Conservation (phyloP, 2,888 invertebrate species). For the Melanchra persicariae region DNA sequence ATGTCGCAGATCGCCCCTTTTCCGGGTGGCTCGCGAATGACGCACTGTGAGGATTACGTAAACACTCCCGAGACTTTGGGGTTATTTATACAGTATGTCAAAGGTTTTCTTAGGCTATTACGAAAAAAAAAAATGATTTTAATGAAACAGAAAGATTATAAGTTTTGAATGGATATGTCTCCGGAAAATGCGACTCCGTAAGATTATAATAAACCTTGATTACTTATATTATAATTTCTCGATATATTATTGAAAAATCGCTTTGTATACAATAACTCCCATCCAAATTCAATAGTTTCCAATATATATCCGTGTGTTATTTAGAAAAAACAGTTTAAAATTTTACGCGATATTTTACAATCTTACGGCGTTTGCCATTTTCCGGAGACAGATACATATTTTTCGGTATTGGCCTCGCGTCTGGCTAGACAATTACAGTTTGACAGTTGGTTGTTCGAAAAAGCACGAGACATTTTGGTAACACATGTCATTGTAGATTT, state of each 20-base stretch:
- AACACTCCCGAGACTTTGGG: constrained; percentile 39
- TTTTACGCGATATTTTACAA: too few relatives aligned
- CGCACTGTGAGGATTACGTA: constrained; percentile 60
- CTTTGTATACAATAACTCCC: too few relatives aligned
- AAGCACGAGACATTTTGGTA: not conserved
- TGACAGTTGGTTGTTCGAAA: not conserved
- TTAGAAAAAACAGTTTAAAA: too few relatives aligned
- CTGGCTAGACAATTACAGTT: not conserved
- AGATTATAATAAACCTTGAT: too few relatives aligned
- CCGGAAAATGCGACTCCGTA: too few relatives aligned
- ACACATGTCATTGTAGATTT: not conserved
- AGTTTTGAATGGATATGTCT: not conserved
- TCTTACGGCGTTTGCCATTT: too few relatives aligned
- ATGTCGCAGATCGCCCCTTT: constrained; percentile 62
- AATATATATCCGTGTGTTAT: too few relatives aligned
- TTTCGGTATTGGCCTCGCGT: not conserved
- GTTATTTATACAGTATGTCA: constrained; percentile 37
- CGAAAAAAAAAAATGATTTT: not conserved
- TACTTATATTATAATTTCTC: too few relatives aligned
- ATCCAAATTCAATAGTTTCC: too few relatives aligned
- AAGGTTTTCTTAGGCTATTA: constrained; percentile 22
- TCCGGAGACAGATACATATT: too few relatives aligned
- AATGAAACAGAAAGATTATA: not conserved
- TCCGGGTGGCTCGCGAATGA: constrained; percentile 68
- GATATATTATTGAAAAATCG: too few relatives aligned